A percentile compares a stretch with the other conserved stretches of the same genome.
Conservation (phyloP, 2,888 invertebrate genomes). For the Hemicrepidius hirtus region DNA sequence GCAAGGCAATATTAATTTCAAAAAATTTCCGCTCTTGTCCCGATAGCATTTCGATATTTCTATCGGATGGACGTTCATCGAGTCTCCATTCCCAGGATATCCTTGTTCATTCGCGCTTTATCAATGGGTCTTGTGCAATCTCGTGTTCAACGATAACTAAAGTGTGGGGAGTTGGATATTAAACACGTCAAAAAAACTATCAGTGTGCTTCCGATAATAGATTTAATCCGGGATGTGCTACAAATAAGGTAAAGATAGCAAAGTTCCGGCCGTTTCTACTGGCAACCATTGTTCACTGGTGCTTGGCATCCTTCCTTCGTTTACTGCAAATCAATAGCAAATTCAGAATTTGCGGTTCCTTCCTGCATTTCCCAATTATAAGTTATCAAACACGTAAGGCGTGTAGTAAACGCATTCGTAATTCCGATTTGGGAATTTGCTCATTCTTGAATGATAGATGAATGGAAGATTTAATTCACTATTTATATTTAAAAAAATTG, state of each 20-base stretch:
- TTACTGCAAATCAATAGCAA: conserved; percentile 48
- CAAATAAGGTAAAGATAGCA: conserved; percentile 45
- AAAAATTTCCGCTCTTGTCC: conserved; percentile 42
- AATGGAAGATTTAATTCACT: not conserved
- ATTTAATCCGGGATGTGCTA: conserved; percentile 41
- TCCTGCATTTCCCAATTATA: conserved; percentile 30
- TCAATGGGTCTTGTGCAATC: conserved; percentile 34
- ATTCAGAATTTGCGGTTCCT: conserved; percentile 35
- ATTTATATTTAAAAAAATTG: no score
- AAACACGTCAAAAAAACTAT: conserved; percentile 43
- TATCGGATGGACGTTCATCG: conserved; percentile 37
- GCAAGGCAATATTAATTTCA: conserved; percentile 42
- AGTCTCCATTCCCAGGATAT: conserved; percentile 34
- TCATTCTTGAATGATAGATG: conserved; percentile 1
- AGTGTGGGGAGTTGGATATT: conserved; percentile 38
- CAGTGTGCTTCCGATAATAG: conserved; percentile 39
- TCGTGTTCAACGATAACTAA: conserved; percentile 39
- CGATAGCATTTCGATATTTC: conserved; percentile 48
- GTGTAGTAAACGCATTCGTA: conserved; percentile 12
- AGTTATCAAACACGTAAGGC: conserved; percentile 18
- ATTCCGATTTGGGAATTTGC: conserved; percentile 16
- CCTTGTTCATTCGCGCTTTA: conserved; percentile 43
- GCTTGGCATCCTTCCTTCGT: conserved; percentile 39
- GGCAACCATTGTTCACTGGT: conserved; percentile 45
- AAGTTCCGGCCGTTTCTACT: conserved; percentile 46